These are phyloP conservation scores for Biston stratarius DNA, from an alignment of 2,888 invertebrate genomes.

Conservation along the genomic window DNA sequence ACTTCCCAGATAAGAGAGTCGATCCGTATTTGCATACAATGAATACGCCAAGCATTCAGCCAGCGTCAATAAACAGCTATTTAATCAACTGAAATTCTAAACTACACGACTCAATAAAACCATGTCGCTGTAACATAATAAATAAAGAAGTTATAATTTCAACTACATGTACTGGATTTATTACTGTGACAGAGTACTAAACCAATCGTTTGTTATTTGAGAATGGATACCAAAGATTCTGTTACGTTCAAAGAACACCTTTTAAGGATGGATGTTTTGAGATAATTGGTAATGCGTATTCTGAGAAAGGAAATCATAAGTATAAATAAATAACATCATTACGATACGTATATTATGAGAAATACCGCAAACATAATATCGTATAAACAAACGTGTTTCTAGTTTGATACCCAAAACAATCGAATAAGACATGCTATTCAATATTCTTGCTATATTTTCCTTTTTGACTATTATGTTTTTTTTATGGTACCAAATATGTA, in stretches of 20 bases:
- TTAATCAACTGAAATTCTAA: conserved; percentile 45
- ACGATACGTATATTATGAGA: background rate
- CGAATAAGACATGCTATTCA: too few species aligned
- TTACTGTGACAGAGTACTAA: conserved; percentile 12
- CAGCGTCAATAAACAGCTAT: conserved; percentile 40
- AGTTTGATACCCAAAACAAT: too few species aligned
- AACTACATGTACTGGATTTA: background rate
- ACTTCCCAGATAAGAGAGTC: background rate
- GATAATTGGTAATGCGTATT: conserved; percentile 13
- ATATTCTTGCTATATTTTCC: too few species aligned
- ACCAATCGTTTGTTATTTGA: conserved; percentile 7
- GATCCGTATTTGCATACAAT: conserved; percentile 53
- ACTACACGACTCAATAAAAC: conserved; percentile 23
- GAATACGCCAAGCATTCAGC: conserved; percentile 18
- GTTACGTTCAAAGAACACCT: conserved; percentile 23
- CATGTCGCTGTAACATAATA: background rate
- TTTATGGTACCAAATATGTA: too few species aligned
- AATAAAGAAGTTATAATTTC: background rate
- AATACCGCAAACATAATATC: background rate
- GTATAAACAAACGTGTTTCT: too few species aligned
- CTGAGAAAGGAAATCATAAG: conserved; percentile 5
- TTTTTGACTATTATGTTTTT: too few species aligned
- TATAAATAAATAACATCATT: conserved; percentile 7
- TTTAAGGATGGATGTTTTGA: conserved; percentile 14
- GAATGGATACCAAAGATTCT: conserved; percentile 8